Base-by-base conservation (phyloP, 2,797 vertebrate species). In the Xyrichtys novacula region DNA sequence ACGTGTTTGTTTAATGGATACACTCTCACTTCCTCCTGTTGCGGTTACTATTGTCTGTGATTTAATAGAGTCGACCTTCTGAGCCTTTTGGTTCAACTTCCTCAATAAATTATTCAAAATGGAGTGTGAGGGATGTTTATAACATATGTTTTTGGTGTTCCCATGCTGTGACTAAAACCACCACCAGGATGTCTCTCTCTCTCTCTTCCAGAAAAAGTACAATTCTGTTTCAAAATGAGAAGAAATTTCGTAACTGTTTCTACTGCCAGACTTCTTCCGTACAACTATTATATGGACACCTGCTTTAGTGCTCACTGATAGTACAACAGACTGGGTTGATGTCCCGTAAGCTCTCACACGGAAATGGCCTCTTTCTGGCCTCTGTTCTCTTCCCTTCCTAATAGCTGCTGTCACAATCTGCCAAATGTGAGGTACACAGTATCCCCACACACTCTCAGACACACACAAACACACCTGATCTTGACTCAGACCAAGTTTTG, bases 241-340 rank as follows among this genome's bases (percentile, higher is more conserved):
- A 59, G 68, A 78, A 70, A 72, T 65, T 69, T 69, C 65, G n/a
- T 71, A 74, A 71, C 42, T 34, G 65, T 78, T 84, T 55, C 49
- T 64, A 20, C 48, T 69, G 76, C 84, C 68, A 83, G 76, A 31
- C 56, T 54, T 75, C 65, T 73, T 85, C 65, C 78, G 74, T 84
- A 88, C 70, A 78, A 72, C 74, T 47, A 71, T 69, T 74, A 80
- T 69, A 73, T 20, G 63, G 70, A 89, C 83, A 89, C 86, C 88
- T 92, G 90, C 59, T 89, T 71, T 65, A 85, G 80, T 25, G 70
- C 80, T 92, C 80, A 89, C 69, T 88, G 75, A 67, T 85, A 83
- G 84, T 86, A 79, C 74, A 83, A 83, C 83, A 86, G 84, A 36
- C 73, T 85, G 77, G 86, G 82, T 82, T 80, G 81, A 86, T 82